A percentile compares a stretch with the other conserved stretches of the same genome.
These are phyloP conservation scores for Drosophila birchii DNA, from an alignment of 2,888 invertebrate genomes.

Conservation along the genomic window DNA sequence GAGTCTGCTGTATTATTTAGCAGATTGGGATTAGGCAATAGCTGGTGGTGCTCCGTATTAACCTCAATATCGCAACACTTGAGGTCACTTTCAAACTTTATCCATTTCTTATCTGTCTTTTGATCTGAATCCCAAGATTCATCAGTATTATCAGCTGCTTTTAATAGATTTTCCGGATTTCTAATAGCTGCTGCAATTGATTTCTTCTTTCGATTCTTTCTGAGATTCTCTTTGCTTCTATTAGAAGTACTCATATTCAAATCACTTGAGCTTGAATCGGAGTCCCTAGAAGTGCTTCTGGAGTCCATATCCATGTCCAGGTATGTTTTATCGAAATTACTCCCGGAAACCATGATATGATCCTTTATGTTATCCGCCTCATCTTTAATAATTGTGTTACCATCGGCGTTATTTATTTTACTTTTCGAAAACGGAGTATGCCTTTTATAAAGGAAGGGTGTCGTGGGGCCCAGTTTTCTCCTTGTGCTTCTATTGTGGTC, in stretches of 20 bases:
- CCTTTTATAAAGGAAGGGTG: background rate
- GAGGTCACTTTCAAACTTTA: background rate
- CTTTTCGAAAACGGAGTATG: background rate
- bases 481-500: background rate
- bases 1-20: background rate
- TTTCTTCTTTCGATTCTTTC: slow-evolving; percentile 2
- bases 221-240: background rate
- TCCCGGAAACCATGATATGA: slow-evolving; percentile 5
- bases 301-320: slow-evolving; percentile 3
- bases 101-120: slow-evolving; percentile 3
- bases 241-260: background rate
- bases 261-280: slow-evolving; percentile 1
- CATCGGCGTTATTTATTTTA: background rate
- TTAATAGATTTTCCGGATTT: slow-evolving; percentile 1
- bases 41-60: background rate
- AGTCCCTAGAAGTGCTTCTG: background rate
- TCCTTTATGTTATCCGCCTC: background rate
- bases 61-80: slow-evolving; percentile 7
- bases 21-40: background rate
- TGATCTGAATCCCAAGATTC: background rate
- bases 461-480: background rate
- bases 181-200: background rate
- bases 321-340: slow-evolving; percentile 4
- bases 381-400: background rate
- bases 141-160: background rate